Evolutionary conservation across 2,113 vertebrate genomes (phyloP), one percentile per base, ranked within the genome.

Genomic region (Onychostoma macrolepis): DNA sequence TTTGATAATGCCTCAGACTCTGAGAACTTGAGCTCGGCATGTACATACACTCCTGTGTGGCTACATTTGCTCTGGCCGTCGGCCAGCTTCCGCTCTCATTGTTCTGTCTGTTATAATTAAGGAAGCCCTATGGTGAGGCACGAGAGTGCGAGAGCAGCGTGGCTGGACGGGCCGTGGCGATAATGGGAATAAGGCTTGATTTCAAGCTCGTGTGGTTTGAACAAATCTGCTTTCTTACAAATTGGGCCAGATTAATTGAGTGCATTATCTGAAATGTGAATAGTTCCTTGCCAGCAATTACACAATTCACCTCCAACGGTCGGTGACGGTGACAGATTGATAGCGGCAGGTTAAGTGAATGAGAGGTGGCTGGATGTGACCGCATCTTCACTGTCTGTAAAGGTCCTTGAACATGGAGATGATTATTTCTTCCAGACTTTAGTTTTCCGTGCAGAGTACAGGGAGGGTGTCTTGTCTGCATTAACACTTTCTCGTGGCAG

Each of bases 61-160:
- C 56, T 61, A 56, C 81, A 80, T 80, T 56, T 82, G 76, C 33
- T 30, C 36, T 91, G 88, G 87, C 76, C 17, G 65, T 63, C 76
- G 15, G 67, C 83, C 80, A 84, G 61, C 19, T n/a, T 33, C 77
- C 24, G 6, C 30, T 65, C 67, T 89, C 90, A 91, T 92, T 90
- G 85, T 90, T 89, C 87, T 91, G 91, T 92, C 93, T 80, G 74
- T 93, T 90, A 86, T 88, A 92, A 94, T 95, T 92, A 93, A 90
- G 88, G 85, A 91, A 92, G 92, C 89, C 93, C 91, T 72, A 88
- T 86, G 72, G 80, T 90, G 85, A 86, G 88, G 89, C 84, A 15
- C 24, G 41, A 15, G 36, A 58, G 83, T 30, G 8, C 24, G 4
- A 3, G 79, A 69, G n/a, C 28, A 38, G 63, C 75, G 11, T 43